phyloP scores from a whole-genome alignment of 1,140 invertebrate species.

The Portunus trituberculatus region DNA sequence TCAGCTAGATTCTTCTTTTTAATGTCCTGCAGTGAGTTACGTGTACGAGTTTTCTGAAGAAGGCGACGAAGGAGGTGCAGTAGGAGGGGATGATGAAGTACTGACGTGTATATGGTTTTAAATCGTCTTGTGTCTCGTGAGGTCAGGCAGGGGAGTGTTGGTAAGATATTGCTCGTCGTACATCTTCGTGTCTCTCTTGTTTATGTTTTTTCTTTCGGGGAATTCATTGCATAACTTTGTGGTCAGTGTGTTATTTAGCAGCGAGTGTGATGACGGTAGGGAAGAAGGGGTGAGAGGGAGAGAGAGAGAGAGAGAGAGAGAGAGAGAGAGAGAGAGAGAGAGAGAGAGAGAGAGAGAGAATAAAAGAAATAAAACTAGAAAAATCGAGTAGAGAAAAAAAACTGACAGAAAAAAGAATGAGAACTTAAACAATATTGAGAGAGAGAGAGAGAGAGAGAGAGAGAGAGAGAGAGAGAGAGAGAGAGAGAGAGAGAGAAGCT shows the following conservation, averaged over 20 bases:
- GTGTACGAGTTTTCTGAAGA: background rate
- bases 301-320: conserved; percentile 57
- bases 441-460: conserved; percentile 40
- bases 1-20: too few relatives aligned
- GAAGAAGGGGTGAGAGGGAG: background rate
- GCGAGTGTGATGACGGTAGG: background rate
- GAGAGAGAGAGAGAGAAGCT: too few relatives aligned
- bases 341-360: too few relatives aligned
- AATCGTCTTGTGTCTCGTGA: background rate
- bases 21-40: too few relatives aligned
- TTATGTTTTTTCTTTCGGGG: background rate
- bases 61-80: background rate
- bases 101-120: background rate
- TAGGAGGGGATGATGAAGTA: background rate
- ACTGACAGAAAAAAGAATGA: too few relatives aligned
- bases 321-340: conserved; percentile 27
- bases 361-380: background rate
- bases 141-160: background rate
- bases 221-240: background rate
- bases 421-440: too few relatives aligned
- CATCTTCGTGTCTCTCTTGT: background rate
- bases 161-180: background rate
- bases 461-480: too few relatives aligned
- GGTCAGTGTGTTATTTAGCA: background rate
- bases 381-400: too few relatives aligned